These are phyloP conservation scores for Ia io DNA, from an alignment of 2,113 vertebrate species.

Conservation along the genomic window DNA sequence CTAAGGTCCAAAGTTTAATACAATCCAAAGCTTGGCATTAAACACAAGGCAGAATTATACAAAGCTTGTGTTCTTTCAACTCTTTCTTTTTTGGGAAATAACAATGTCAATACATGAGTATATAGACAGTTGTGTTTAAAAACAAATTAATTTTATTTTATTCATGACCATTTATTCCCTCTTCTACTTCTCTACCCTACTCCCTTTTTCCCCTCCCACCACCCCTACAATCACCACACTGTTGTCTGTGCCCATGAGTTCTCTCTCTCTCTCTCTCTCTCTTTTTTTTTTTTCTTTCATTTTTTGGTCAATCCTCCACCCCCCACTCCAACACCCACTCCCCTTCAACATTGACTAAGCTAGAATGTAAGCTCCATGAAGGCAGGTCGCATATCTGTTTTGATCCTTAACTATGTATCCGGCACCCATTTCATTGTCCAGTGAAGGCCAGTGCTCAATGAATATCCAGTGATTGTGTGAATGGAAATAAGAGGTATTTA, in stretches of 20 bases:
- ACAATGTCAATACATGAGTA: not conserved
- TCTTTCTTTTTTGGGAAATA: not conserved
- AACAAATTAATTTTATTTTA: not conserved
- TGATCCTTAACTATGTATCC: not conserved
- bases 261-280: too few species aligned
- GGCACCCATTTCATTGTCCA: not conserved
- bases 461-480: not conserved
- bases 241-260: too few species aligned
- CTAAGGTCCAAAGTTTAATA: not conserved
- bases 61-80: not conserved
- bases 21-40: not conserved
- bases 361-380: not conserved
- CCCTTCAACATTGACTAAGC: not conserved
- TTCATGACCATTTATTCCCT: too few species aligned
- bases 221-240: too few species aligned
- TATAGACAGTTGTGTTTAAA: not conserved
- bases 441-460: not conserved
- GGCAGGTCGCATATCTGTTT: accelerated
- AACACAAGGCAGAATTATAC: not conserved
- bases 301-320: too few species aligned
- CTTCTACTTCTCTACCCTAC: too few species aligned
- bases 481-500: not conserved
- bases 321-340: too few species aligned
- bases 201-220: too few species aligned
- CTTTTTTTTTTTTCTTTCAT: too few species aligned